These are phyloP conservation scores for Speoplatyrhinus poulsoni DNA, from an alignment of 2,113 vertebrate genomes.

Conservation along the genomic window DNA sequence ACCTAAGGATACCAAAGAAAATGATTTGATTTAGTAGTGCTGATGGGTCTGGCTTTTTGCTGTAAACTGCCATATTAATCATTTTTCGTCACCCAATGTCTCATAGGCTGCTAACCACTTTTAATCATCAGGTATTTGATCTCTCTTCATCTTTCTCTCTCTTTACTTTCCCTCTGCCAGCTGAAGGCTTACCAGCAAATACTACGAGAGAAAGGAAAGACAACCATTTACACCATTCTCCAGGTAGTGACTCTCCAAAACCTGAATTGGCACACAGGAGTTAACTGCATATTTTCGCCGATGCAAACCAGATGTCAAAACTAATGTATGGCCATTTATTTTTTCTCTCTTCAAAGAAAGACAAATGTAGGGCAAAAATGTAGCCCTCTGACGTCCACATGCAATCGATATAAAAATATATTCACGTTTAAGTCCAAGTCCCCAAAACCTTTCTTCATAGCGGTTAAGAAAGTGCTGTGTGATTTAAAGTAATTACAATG, in stretches of 20 bases:
- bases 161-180: slow-evolving; percentile 46
- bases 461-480: slow-evolving; percentile 50
- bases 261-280: slow-evolving; percentile 73
- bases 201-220: slow-evolving; percentile 46
- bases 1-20: too few relatives aligned
- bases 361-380: slow-evolving; percentile 73
- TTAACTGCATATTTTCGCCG: slow-evolving; percentile 77
- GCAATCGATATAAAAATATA: slow-evolving; percentile 65
- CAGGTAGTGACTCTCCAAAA: slow-evolving; percentile 66
- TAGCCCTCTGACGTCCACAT: slow-evolving; percentile 51
- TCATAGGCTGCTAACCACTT: too few relatives aligned
- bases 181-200: slow-evolving; percentile 66
- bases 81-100: too few relatives aligned
- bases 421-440: slow-evolving; percentile 48
- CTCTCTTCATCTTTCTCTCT: slow-evolving; percentile 13
- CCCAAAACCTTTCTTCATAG: slow-evolving; percentile 45
- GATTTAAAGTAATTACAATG: slow-evolving; percentile 63
- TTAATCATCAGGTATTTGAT: slow-evolving; percentile 14
- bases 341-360: slow-evolving; percentile 54
- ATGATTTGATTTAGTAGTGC: too few relatives aligned
- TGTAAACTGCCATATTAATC: too few relatives aligned
- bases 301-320: slow-evolving; percentile 83
- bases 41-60: too few relatives aligned
- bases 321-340: slow-evolving; percentile 74
- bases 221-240: slow-evolving; percentile 60